Evolutionary conservation across 2,113 vertebrate genomes (phyloP).

Genomic region (Mobula birostris): DNA sequence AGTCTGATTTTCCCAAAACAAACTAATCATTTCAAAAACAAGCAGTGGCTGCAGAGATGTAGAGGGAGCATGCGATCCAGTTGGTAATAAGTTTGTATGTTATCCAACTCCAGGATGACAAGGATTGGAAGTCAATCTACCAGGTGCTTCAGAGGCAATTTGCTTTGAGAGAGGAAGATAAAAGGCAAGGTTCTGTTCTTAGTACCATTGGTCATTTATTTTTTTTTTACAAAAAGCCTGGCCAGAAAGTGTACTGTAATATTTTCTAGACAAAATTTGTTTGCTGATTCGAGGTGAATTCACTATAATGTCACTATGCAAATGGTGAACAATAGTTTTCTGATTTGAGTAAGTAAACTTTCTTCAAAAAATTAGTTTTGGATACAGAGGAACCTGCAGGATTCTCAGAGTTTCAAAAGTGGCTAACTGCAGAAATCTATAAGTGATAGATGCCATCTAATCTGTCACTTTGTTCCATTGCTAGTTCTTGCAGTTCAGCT

Average conservation of each 20-base stretch:
- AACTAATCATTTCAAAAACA: background rate
- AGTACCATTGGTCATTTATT: background rate
- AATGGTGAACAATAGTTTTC: background rate
- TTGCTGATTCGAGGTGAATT: background rate
- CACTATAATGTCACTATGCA: background rate
- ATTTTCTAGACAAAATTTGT: too few relatives aligned
- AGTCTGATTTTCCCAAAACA: background rate
- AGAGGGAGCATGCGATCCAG: background rate
- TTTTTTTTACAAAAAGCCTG: background rate
- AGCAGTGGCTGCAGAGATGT: background rate
- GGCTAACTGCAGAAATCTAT: too few relatives aligned
- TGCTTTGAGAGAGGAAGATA: background rate
- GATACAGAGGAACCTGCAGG: background rate
- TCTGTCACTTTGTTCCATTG: too few relatives aligned
- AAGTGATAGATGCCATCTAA: too few relatives aligned
- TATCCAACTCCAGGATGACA: background rate
- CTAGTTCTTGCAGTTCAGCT: too few relatives aligned
- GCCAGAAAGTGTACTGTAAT: background rate
- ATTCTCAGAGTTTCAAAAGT: background rate
- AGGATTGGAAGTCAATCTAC: background rate
- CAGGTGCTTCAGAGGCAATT: background rate
- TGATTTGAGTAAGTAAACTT: background rate
- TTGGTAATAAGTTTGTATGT: background rate
- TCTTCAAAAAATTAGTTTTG: background rate
- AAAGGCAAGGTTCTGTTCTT: background rate